Evolutionary conservation across 2,888 invertebrate species (phyloP).

Genomic region (Polydrusus tereticollis): DNA sequence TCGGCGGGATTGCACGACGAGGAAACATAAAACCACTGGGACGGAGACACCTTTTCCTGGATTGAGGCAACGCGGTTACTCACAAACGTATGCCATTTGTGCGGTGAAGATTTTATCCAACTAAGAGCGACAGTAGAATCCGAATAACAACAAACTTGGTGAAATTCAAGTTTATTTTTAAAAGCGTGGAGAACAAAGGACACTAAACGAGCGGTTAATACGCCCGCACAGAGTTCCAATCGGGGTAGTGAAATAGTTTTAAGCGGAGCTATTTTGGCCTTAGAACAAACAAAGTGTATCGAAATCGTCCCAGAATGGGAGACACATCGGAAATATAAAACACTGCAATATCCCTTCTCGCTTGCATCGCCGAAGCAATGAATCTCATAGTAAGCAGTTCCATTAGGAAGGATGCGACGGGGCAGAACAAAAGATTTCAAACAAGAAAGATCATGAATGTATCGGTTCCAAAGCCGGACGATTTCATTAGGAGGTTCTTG

Average conservation of each 20-base stretch:
- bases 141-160: constrained; percentile 18
- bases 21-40: constrained; percentile 22
- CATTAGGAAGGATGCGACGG: neutral
- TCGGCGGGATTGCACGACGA: constrained; percentile 21
- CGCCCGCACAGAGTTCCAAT: constrained; percentile 22
- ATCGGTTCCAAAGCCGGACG: neutral
- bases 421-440: neutral
- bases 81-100: constrained; percentile 28
- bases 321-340: constrained; percentile 12
- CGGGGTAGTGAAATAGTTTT: constrained; percentile 3
- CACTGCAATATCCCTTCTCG: constrained; percentile 17
- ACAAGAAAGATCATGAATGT: neutral
- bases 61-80: constrained; percentile 32
- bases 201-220: constrained; percentile 7
- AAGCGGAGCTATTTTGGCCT: constrained; percentile 20
- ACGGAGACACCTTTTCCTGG: constrained; percentile 12
- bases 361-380: constrained; percentile 26
- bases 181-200: neutral
- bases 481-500: neutral
- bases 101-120: constrained; percentile 19
- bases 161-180: constrained; percentile 8
- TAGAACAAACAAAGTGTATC: constrained; percentile 9
- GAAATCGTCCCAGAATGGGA: neutral
- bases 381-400: neutral
- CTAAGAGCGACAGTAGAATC: constrained; percentile 14